Percentiles rank a stretch among this genome's conserved stretches.
Evolutionary conservation across 2,888 invertebrate genomes (phyloP).

Genomic region (Perdita meconis): DNA sequence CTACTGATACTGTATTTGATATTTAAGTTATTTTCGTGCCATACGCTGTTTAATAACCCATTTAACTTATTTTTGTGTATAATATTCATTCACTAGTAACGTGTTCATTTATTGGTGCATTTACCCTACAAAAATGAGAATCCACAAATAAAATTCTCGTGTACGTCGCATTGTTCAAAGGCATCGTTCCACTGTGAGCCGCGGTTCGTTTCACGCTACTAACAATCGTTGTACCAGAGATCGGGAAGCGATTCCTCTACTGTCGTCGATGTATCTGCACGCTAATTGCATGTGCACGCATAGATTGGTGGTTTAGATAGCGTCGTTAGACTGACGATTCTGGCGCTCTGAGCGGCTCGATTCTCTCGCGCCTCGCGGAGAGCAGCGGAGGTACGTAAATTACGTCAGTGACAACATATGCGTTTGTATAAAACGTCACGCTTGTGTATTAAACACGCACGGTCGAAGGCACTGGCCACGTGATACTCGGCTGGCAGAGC

Average conservation of each 20-base stretch:
- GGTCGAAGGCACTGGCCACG: constrained; percentile 51
- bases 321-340: neutral
- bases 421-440: constrained; percentile 43
- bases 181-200: no score
- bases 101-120: no score
- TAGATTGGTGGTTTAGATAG: constrained; percentile 5
- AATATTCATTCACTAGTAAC: no score
- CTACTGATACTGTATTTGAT: no score
- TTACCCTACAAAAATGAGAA: no score
- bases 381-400: constrained; percentile 29
- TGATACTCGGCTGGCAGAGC: constrained; percentile 46
- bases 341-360: neutral
- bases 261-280: constrained; percentile 30
- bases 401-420: constrained; percentile 25
- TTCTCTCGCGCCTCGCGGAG: constrained; percentile 3
- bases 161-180: no score
- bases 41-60: no score
- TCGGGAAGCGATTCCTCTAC: neutral
- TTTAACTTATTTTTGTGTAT: no score
- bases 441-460: constrained; percentile 49
- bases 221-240: constrained; percentile 6
- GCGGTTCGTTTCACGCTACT: constrained; percentile 7
- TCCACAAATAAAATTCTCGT: no score
- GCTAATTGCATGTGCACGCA: constrained; percentile 34
- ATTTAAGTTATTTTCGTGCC: no score